These are phyloP conservation scores for Decapterus maruadsi DNA, from an alignment of 2,797 vertebrate genomes.

Conservation along the genomic window DNA sequence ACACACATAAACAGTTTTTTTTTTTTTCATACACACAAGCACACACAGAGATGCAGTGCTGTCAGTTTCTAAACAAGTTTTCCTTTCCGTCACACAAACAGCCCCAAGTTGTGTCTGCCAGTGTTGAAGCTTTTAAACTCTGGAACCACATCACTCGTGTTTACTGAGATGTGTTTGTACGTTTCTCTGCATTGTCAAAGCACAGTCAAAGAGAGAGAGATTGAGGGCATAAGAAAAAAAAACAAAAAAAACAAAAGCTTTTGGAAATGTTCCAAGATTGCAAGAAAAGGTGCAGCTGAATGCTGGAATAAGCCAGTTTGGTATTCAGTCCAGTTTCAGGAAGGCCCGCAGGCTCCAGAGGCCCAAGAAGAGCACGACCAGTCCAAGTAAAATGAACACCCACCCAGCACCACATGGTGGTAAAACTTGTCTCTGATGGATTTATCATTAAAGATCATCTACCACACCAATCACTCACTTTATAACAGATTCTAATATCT, in stretches of 20 bases:
- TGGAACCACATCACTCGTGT: conserved; percentile 81
- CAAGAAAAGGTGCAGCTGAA: conserved; percentile 66
- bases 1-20: conserved; percentile 50
- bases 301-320: conserved; percentile 61
- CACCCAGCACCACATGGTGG: conserved; percentile 36
- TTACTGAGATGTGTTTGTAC: conserved; percentile 74
- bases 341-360: conserved; percentile 41
- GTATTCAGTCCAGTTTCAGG: conserved; percentile 54
- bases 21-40: conserved; percentile 13
- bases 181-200: conserved; percentile 75
- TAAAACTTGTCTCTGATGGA: conserved; percentile 17
- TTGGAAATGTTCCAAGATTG: conserved; percentile 76
- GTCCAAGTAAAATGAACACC: conserved; percentile 19
- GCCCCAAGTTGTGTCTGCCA: conserved; percentile 79
- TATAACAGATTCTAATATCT: background rate
- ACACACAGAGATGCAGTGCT: conserved; percentile 60
- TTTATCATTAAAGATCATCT: background rate
- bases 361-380: conserved; percentile 28
- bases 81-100: conserved; percentile 81
- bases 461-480: conserved; percentile 10
- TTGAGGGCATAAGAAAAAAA: conserved; percentile 68
- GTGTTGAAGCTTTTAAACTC: conserved; percentile 82
- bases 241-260: conserved; percentile 44
- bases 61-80: conserved; percentile 81
- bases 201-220: conserved; percentile 73